Percentiles rank a stretch among this genome's conserved stretches.
These are phyloP conservation scores for Gymnoscelis rufifasciata DNA, from an alignment of 2,888 invertebrate species.

Conservation along the genomic window DNA sequence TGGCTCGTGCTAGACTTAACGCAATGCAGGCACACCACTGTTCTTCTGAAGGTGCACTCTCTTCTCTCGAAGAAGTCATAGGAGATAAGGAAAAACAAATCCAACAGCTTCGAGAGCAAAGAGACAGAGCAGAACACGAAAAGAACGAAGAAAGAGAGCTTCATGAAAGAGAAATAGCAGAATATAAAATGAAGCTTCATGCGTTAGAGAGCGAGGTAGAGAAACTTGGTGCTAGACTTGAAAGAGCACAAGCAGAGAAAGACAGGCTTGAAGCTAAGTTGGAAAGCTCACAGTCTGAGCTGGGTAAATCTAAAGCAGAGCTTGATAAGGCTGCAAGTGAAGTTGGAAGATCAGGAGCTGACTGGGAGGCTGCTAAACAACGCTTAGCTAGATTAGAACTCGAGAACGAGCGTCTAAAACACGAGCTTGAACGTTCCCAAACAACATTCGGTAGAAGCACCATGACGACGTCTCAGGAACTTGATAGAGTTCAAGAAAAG, in stretches of 20 bases:
- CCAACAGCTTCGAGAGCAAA: conserved; percentile 93
- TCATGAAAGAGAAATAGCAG: conserved; percentile 94
- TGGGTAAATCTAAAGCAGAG: conserved; percentile 96
- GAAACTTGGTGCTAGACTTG: conserved; percentile 90
- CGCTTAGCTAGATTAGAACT: conserved; percentile 90
- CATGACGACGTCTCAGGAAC: conserved; percentile 88
- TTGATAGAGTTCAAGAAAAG: conserved; percentile 89
- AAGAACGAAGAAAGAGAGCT: conserved; percentile 96
- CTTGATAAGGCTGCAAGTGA: conserved; percentile 94
- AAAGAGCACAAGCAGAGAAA: conserved; percentile 93
- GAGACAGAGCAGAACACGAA: conserved; percentile 96
- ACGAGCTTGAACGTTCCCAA: conserved; percentile 90
- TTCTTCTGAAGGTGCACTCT: conserved; percentile 94
- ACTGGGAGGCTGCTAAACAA: conserved; percentile 92
- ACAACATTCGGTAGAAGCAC: conserved; percentile 90
- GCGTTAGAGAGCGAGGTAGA: conserved; percentile 94
- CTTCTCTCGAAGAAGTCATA: conserved; percentile 95
- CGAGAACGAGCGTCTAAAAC: conserved; percentile 92
- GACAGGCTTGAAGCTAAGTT: conserved; percentile 93
- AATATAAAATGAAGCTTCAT: conserved; percentile 96
- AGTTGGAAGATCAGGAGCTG: conserved; percentile 92
- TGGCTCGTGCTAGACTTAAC: conserved; percentile 92
- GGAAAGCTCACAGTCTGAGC: conserved; percentile 94
- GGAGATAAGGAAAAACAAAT: conserved; percentile 99
- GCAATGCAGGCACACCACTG: conserved; percentile 97